phyloP scores from a whole-genome alignment of 2,113 vertebrate genomes.

The Balaeniceps rex region DNA sequence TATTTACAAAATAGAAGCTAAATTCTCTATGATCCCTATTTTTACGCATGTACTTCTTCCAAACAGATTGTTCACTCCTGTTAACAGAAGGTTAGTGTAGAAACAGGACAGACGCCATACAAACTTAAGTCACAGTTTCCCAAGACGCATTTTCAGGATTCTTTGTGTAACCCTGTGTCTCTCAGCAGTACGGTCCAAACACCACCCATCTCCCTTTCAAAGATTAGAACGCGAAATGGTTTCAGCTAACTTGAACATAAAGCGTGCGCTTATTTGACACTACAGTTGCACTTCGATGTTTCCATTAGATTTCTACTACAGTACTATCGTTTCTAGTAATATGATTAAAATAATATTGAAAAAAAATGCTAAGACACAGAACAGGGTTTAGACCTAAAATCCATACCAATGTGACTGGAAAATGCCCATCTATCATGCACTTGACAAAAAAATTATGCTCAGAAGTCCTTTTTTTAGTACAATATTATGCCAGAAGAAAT shows the following conservation, averaged over 20 bases:
- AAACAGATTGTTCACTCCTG: neutral
- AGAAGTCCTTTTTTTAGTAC: neutral
- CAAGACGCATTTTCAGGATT: neutral
- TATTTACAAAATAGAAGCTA: neutral
- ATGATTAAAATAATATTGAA: too few species aligned
- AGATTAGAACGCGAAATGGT: fast-evolving
- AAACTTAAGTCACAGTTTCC: neutral
- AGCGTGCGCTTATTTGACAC: fast-evolving
- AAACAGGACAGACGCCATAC: neutral
- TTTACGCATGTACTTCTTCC: neutral
- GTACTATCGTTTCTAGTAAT: neutral
- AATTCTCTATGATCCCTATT: neutral
- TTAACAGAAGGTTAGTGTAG: neutral
- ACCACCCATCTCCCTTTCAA: neutral
- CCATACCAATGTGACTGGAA: fast-evolving
- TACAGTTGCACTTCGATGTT: fast-evolving
- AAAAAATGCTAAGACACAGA: neutral
- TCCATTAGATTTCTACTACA: neutral
- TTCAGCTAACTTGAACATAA: neutral
- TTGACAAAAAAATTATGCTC: neutral
- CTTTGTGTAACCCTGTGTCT: too few species aligned
- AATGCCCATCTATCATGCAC: neutral
- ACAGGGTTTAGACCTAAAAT: neutral
- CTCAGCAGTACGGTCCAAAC: neutral
- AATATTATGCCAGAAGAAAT: neutral